phyloP scores from a whole-genome alignment of 1,140 invertebrate genomes.

The Dreissena rostriformis region DNA sequence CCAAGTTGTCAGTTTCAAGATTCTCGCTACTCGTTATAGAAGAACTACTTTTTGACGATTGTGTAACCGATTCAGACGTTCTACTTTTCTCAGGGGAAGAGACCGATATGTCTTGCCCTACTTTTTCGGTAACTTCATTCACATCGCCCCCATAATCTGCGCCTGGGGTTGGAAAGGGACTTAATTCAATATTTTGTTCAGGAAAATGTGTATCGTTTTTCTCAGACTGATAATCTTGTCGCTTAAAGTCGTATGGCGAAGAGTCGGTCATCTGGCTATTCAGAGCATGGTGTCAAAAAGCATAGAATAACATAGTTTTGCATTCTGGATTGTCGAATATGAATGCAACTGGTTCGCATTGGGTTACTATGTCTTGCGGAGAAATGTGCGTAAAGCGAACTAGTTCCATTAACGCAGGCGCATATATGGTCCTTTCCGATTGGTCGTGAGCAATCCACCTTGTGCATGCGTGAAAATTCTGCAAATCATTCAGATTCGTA shows the following conservation, averaged over 20 bases:
- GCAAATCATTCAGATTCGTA: conserved; percentile 20
- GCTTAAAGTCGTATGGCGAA: not conserved
- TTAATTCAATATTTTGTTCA: not conserved
- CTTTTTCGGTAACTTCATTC: not conserved
- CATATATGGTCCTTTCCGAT: not conserved
- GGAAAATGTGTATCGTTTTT: not conserved
- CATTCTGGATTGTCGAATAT: conserved; percentile 41
- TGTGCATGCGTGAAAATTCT: conserved; percentile 47
- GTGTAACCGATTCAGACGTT: too few species aligned
- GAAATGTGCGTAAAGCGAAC: conserved; percentile 26
- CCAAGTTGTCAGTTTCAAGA: too few species aligned
- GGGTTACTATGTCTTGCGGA: conserved; percentile 26
- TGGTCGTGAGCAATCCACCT: conserved; percentile 29
- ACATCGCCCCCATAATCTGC: not conserved
- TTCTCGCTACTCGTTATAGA: too few species aligned
- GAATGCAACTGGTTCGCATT: conserved; percentile 24
- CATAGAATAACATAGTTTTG: conserved; percentile 44
- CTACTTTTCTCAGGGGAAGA: not conserved
- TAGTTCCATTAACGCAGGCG: conserved; percentile 28
- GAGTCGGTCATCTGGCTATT: not conserved
- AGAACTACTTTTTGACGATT: too few species aligned
- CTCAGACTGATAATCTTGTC: not conserved
- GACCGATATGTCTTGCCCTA: not conserved
- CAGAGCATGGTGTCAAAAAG: conserved; percentile 47
- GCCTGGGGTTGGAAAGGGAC: not conserved